phyloP scores from a whole-genome alignment of 2,888 invertebrate genomes.

The Noctua fimbriata region DNA sequence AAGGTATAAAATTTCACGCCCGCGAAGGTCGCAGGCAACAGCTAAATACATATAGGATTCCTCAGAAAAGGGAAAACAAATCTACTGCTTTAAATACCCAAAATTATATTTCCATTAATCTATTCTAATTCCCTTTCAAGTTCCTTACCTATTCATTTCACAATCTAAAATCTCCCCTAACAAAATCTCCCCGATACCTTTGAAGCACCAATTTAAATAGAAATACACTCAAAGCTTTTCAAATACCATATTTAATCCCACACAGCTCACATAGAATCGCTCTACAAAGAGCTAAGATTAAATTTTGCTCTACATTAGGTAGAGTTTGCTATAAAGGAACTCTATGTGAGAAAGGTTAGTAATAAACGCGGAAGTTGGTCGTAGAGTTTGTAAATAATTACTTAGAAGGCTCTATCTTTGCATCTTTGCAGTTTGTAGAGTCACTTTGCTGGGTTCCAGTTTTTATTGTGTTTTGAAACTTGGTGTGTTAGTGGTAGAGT shows the following conservation, averaged over 20 bases:
- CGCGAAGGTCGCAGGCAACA: too few relatives aligned
- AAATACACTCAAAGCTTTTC: slow-evolving; percentile 9
- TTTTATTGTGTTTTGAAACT: slow-evolving; percentile 39
- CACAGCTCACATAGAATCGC: slow-evolving; percentile 12
- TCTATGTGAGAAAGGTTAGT: slow-evolving; percentile 14
- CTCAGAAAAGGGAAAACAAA: background rate
- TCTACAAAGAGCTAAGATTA: slow-evolving; percentile 37
- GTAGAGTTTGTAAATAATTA: slow-evolving; percentile 42
- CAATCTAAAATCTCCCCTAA: background rate
- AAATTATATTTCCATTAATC: background rate
- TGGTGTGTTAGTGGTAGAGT: background rate
- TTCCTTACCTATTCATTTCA: background rate
- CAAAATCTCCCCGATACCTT: background rate
- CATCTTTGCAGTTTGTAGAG: slow-evolving; percentile 23
- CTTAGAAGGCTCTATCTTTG: slow-evolving; percentile 20
- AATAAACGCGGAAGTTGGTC: slow-evolving; percentile 31
- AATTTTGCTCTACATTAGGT: slow-evolving; percentile 42
- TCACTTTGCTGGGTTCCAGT: slow-evolving; percentile 6
- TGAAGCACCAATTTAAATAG: background rate
- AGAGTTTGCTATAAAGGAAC: slow-evolving; percentile 29
- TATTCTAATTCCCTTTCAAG: background rate
- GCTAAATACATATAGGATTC: too few relatives aligned
- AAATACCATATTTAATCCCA: slow-evolving; percentile 6
- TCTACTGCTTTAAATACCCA: background rate
- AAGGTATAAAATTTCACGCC: too few relatives aligned